Evolutionary conservation across 2,888 invertebrate species (phyloP), one percentile per base, ranked within the genome.

Genomic region (Macrosiphum euphorbiae): DNA sequence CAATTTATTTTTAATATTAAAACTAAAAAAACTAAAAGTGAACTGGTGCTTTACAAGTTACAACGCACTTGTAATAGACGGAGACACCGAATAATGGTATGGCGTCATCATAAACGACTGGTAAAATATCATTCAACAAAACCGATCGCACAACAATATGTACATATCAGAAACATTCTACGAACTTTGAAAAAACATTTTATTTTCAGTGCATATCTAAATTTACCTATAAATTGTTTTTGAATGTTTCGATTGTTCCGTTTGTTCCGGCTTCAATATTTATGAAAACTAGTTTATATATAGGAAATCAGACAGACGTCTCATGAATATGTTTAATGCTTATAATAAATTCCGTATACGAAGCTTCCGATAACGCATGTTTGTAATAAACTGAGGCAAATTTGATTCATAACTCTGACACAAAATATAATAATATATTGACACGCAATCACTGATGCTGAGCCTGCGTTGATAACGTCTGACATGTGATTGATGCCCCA

Each of bases 341-440:
- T 86, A 47, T 28, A 47, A 86, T 47, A 86, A 86, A 86, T 86
- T 28, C 28, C 7, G n/a, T 28, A 47, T 20, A 78, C 20, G 1
- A 8, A 41, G 7, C 35, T 78, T 86, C 86, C 28, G 28, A 86
- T 47, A 86, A 86, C 47, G 13, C 28, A 47, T 86, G 47, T 28
- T 47, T 41, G 16, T 58, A 89, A 89, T 44, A 89, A 44, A 89
- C 41, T 44, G 26, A 44, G 28, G 28, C 3, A 47, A 90, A 90
- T 90, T 16, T 52, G 35, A 52, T 50, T 90, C 78, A 78, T 52
- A 78, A 78, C 35, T 78, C 44, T 61, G 50, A 84, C 52, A 78
- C 26, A 35, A 35, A 50, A 90, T 78, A 61, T 88, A 88, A 41
- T 50, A 78, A 28, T 78, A 78, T 90, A 90, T 90, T 78, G 90